A percentile compares a stretch with the other conserved stretches of the same genome.
These are phyloP conservation scores for Heteromyza rotundicornis DNA, from an alignment of 2,888 invertebrate species.

Conservation along the genomic window DNA sequence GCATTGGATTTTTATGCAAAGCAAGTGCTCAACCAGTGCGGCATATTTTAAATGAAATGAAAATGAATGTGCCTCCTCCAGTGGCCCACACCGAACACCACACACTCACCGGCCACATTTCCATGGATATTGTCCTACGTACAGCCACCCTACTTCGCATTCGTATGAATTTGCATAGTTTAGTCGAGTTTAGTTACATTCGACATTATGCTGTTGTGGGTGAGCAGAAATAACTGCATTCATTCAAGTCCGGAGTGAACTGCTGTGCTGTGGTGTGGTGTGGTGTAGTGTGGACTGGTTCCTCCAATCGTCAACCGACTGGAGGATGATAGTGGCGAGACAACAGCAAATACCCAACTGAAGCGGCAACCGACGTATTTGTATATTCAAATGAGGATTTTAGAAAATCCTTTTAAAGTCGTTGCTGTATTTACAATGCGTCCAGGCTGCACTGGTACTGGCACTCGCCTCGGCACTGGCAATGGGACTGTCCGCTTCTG, in stretches of 20 bases:
- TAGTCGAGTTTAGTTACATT: conserved; percentile 21
- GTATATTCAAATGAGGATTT: conserved; percentile 55
- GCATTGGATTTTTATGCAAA: conserved; percentile 14
- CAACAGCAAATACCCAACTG: too few relatives aligned
- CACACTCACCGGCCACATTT: not conserved
- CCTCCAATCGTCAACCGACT: too few relatives aligned
- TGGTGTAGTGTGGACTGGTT: too few relatives aligned
- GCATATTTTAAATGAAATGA: conserved; percentile 19
- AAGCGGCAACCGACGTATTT: conserved; percentile 38
- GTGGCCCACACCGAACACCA: conserved; percentile 4
- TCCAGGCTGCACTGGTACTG: not conserved
- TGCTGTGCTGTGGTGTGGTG: not conserved
- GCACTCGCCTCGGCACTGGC: not conserved
- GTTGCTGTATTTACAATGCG: conserved; percentile 31
- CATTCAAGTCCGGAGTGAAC: conserved; percentile 6
- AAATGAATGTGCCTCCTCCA: conserved; percentile 10
- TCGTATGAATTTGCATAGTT: conserved; percentile 29
- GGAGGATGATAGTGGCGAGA: not conserved
- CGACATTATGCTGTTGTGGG: conserved; percentile 25
- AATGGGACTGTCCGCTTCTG: not conserved
- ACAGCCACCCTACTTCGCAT: conserved; percentile 1
- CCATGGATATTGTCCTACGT: too few relatives aligned
- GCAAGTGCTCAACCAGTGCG: not conserved
- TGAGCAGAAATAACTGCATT: conserved; percentile 14
- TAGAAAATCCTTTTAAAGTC: conserved; percentile 47